phyloP scores from a whole-genome alignment of 2,888 invertebrate genomes.

The Spodoptera exigua region DNA sequence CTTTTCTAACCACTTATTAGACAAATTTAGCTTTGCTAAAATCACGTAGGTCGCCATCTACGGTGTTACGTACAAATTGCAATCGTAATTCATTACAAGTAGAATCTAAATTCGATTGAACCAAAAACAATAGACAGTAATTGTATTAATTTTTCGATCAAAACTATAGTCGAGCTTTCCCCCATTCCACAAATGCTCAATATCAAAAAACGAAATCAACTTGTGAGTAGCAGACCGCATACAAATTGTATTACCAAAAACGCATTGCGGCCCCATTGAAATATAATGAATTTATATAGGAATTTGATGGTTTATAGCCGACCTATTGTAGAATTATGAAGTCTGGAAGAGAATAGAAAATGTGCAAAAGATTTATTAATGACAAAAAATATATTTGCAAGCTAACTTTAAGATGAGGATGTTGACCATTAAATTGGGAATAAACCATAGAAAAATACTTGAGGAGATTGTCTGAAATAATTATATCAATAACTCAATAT shows the following conservation, averaged over 20 bases:
- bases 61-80: too few species aligned
- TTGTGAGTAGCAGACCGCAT: conserved; percentile 64
- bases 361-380: neutral
- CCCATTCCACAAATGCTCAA: conserved; percentile 37
- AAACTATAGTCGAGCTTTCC: conserved; percentile 14
- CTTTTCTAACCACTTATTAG: too few species aligned
- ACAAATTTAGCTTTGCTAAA: neutral
- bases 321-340: conserved; percentile 18
- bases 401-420: too few species aligned
- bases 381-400: too few species aligned
- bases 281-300: conserved; percentile 78
- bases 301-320: conserved; percentile 66
- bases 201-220: conserved; percentile 62
- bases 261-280: conserved; percentile 66
- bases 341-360: conserved; percentile 38
- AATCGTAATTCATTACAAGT: too few species aligned
- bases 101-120: neutral
- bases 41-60: conserved; percentile 9
- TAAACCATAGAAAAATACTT: too few species aligned
- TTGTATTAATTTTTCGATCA: conserved; percentile 4
- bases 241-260: conserved; percentile 74
- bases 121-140: conserved; percentile 1
- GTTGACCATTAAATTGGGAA: too few species aligned
- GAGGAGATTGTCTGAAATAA: too few species aligned
- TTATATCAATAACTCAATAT: too few species aligned